phyloP scores from a whole-genome alignment of 2,113 vertebrate species.

The Podarcis muralis region DNA sequence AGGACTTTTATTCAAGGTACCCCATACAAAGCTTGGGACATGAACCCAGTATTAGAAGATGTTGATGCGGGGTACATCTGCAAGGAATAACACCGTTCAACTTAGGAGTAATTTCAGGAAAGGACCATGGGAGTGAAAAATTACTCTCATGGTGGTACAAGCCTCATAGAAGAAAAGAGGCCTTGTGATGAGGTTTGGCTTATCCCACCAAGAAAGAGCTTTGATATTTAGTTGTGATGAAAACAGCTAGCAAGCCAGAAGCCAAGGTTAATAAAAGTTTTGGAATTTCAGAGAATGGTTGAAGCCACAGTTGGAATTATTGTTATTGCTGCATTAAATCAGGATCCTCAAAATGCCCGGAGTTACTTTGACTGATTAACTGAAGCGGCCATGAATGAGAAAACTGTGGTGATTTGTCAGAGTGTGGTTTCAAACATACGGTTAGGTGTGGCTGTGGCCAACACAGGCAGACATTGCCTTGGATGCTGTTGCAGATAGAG shows the following conservation, averaged over 20 bases:
- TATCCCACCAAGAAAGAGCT: conserved; percentile 56
- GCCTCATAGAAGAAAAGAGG: conserved; percentile 55
- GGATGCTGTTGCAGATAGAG: conserved; percentile 59
- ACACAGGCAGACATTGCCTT: conserved; percentile 58
- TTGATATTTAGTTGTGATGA: conserved; percentile 62
- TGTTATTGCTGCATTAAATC: conserved; percentile 73
- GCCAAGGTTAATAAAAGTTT: conserved; percentile 76
- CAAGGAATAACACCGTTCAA: background rate
- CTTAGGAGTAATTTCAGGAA: conserved; percentile 43
- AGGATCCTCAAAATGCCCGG: conserved; percentile 63
- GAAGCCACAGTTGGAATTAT: conserved; percentile 68
- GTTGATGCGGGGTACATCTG: background rate
- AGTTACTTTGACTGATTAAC: conserved; percentile 62
- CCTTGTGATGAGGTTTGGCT: conserved; percentile 45
- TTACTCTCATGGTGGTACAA: conserved; percentile 52
- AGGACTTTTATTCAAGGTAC: background rate
- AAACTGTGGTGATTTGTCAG: conserved; percentile 48
- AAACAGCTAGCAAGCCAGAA: conserved; percentile 68
- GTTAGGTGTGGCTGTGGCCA: conserved; percentile 54
- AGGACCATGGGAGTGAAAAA: conserved; percentile 24
- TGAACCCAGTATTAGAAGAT: conserved; percentile 34
- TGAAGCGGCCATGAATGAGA: conserved; percentile 48
- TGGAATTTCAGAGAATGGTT: conserved; percentile 63
- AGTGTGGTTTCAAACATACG: conserved; percentile 44
- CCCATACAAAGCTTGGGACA: conserved; percentile 6